A percentile compares a stretch with the other conserved stretches of the same genome.
Evolutionary conservation across 2,113 vertebrate genomes (phyloP).

Genomic region (Fulica atra): DNA sequence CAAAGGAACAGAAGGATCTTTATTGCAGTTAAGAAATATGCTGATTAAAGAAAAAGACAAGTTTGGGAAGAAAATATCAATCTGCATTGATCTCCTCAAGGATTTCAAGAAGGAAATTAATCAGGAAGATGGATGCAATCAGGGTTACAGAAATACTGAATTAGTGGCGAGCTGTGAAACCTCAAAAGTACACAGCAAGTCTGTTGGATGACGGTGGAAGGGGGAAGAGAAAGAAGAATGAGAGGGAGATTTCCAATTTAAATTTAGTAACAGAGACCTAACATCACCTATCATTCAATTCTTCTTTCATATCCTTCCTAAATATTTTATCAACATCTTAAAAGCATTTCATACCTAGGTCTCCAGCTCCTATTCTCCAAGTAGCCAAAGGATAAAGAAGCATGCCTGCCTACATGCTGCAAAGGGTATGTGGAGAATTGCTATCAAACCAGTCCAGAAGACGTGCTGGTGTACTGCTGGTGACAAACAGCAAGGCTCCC

Average conservation of each 20-base stretch:
- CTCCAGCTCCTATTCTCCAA: not conserved
- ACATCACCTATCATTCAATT: not conserved
- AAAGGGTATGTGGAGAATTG: not conserved
- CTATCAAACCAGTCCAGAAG: not conserved
- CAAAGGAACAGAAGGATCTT: conserved; percentile 1
- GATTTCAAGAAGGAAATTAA: conserved; percentile 37
- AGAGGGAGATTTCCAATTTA: not conserved
- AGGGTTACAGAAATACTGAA: not conserved
- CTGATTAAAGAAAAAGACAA: conserved; percentile 11
- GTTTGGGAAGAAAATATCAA: conserved; percentile 27
- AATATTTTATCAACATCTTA: not conserved
- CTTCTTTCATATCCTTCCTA: not conserved
- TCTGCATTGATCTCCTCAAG: conserved; percentile 22
- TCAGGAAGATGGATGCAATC: conserved; percentile 3
- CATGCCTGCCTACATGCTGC: rapidly evolving
- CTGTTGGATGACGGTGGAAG: not conserved
- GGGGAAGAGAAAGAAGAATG: not conserved
- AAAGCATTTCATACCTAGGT: not conserved
- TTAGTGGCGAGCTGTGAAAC: not conserved
- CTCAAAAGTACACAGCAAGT: not conserved
- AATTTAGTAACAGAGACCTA: not conserved
- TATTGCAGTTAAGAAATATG: conserved; percentile 14
- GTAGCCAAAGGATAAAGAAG: not conserved
- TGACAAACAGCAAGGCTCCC: not conserved
- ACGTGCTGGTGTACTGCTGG: not conserved